Base-by-base conservation (phyloP, 2,113 vertebrate genomes). In the Lagopus leucura region DNA sequence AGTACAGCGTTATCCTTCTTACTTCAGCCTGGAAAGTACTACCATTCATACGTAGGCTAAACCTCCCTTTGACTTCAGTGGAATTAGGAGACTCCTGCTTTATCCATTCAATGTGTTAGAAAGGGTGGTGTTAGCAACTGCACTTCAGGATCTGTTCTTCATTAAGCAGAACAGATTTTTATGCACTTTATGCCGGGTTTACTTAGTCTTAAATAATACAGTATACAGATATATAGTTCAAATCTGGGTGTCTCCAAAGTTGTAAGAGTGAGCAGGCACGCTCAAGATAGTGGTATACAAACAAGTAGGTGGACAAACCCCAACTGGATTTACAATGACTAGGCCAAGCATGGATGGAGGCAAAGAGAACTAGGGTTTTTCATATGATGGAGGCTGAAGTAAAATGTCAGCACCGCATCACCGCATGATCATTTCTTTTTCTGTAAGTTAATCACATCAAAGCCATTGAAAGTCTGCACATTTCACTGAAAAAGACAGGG, bases 121-220 rank as follows among this genome's bases (percentile, higher is more conserved):
- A 82, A 66, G 45, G n/a, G 61, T 83, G 18, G 15, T 30, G 18
- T 63, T 73, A 30, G n/a, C 43, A 78, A 34, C 13, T 81, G 65
- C 76, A 52, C 15, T 34, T 40, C 60, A 88, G 36, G 22, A 48
- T 87, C 89, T 72, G 47, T 65, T 77, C 71, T 75, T 45, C 17
- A 60, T 86, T 91, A 69, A 69, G 45, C 21, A 60, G 60, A 86
- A 54, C 38, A 84, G 80, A 24, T 86, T 83, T 94, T 86, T 74
- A 63, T 66, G 27, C 25, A 66, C 8, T 28, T 7, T 66, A 36
- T 77, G 63, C 60, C 38, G 67, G 83, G 32, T 93, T 66, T 28
- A 73, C 22, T 57, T 64, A 66, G 27, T 11, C 10, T 83, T 77
- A 83, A 67, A 57, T 60, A 90, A 73, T 70, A 47, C 19, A 40